Evolutionary conservation across 2,797 vertebrate genomes (phyloP), one percentile per base, ranked within the genome.

Genomic region (Nyctibius grandis): DNA sequence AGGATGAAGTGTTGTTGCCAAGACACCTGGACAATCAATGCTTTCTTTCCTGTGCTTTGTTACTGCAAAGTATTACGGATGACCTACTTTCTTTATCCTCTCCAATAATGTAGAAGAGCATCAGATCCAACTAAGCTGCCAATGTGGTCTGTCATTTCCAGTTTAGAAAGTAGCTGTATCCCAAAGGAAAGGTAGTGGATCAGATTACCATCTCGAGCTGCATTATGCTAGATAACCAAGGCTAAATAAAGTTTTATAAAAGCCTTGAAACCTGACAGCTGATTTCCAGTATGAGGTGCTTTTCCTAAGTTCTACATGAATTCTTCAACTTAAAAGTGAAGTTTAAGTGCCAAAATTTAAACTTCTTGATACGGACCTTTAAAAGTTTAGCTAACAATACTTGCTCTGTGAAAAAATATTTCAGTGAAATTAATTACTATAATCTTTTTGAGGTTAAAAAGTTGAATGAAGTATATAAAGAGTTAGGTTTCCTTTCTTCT

Each of bases 51-150:
- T 59, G 15, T 65, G 21, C 36, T 95, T 93, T 90, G 56, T 88
- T 92, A 74, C 80, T 59, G 61, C 78, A 95, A 92, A 93, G 85
- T 76, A 60, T 88, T 95, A 65, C 1, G 2, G 67, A 82, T 93
- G 94, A 95, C 96, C 97, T 91, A 96, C 60, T 96, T 96, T 92
- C 90, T 69, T 94, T 94, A 82, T 86, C 44, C 33, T 92, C 59
- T 82, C 36, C 54, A 91, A 13, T 91, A 91, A 95, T 21, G 77
- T 38, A 79, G 40, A 84, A 88, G 40, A 87, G 29, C 95, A 97
- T 96, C 96, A 93, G 72, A 96, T 93, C 60, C 44, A 95, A 18
- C 51, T 73, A 91, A 89, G 38, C 50, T 95, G 89, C 92, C 94
- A 96, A 42, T 0, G 0, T 53, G 29, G 56, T 90, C 31, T 92